These are phyloP conservation scores for Sepioteuthis lessoniana DNA, from an alignment of 2,888 invertebrate species.

Conservation along the genomic window DNA sequence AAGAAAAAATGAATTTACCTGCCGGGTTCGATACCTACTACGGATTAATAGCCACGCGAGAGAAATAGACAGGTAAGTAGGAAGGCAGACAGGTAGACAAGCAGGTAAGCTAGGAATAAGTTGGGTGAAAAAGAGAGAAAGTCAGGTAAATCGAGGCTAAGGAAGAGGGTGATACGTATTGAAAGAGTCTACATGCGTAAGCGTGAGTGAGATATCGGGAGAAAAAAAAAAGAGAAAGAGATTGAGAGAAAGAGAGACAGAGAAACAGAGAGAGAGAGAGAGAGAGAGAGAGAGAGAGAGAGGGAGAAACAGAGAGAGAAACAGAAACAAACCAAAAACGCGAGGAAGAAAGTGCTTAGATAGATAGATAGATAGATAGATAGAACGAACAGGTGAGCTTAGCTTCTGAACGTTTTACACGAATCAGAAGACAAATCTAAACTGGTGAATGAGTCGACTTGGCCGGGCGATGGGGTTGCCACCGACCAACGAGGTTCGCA, in stretches of 20 bases:
- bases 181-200: neutral
- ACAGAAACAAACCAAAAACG: neutral
- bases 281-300: neutral
- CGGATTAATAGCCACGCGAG: neutral
- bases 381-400: neutral
- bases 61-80: neutral
- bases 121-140: constrained; percentile 38
- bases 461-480: neutral
- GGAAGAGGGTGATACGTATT: neutral
- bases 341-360: neutral
- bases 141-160: neutral
- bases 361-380: constrained; percentile 24
- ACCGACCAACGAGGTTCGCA: neutral
- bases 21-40: neutral
- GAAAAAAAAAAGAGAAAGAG: neutral
- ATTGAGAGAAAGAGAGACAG: too few species aligned
- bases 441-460: neutral
- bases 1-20: constrained; percentile 33
- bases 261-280: neutral
- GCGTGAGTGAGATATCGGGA: neutral
- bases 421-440: constrained; percentile 24
- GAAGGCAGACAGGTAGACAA: neutral
- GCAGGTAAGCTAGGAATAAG: neutral
- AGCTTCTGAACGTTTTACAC: neutral
- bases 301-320: neutral